phyloP scores from a whole-genome alignment of 2,113 vertebrate species.

The Oenanthe oenanthe region DNA sequence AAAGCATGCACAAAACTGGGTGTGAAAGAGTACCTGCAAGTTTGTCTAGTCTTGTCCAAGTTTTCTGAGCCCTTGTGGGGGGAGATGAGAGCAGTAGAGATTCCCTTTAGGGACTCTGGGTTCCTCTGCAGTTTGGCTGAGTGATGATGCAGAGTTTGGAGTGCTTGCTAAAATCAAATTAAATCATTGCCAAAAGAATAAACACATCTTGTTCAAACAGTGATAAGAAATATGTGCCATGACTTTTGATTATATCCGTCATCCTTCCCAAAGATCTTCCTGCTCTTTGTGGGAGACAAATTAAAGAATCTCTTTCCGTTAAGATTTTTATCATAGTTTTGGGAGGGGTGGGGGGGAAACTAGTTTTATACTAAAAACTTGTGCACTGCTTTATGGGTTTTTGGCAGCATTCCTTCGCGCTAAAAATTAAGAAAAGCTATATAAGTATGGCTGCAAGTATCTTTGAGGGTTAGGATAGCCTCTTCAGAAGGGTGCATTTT shows the following conservation, averaged over 20 bases:
- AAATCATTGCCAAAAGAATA: slow-evolving; percentile 17
- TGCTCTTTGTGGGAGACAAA: slow-evolving; percentile 4
- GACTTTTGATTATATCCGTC: slow-evolving; percentile 4
- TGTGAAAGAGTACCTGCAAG: background rate
- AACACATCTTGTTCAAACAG: slow-evolving; percentile 1
- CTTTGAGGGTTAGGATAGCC: background rate
- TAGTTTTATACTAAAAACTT: background rate
- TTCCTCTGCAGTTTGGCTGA: background rate
- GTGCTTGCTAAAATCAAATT: slow-evolving; percentile 30
- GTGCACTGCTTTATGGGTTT: background rate
- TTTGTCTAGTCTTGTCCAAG: background rate
- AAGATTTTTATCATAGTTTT: slow-evolving; percentile 25
- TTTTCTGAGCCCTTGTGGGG: background rate
- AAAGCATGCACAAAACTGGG: background rate
- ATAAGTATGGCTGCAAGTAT: background rate
- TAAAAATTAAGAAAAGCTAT: background rate
- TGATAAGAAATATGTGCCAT: slow-evolving; percentile 14
- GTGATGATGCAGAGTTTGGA: background rate
- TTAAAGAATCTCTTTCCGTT: slow-evolving; percentile 10
- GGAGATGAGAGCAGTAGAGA: background rate
- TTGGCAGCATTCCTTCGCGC: background rate
- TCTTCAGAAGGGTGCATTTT: background rate
- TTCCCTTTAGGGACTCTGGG: background rate
- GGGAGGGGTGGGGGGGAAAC: background rate
- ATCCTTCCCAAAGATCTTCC: background rate